Evolutionary conservation across 1,140 invertebrate genomes (phyloP), one percentile per base, ranked within the genome.

Genomic region (Drosophila kurseongensis): DNA sequence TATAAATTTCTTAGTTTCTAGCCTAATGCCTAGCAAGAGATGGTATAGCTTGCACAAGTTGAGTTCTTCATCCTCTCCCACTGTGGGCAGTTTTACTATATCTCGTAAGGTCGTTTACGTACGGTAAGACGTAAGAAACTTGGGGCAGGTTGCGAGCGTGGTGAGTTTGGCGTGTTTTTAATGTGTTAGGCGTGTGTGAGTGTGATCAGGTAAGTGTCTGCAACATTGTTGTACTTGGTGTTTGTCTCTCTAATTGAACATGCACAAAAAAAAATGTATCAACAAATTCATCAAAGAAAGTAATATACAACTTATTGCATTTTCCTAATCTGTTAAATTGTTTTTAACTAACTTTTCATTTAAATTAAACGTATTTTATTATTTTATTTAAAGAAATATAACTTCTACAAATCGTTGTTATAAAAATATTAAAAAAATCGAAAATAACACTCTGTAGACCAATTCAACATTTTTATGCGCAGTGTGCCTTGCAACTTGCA

Each of bases 131-230:
- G 65, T 71, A 71, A 71, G 29, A 12, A 9, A 32, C 60, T 85
- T 85, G 81, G 65, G 81, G 81, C 81, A 85, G 81, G 81, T 85
- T 85, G 67, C n/a, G 75, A 71, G 56, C 52, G 72, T 76, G 72
- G 78, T 80, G 78, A 81, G 55, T 67, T 67, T 61, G 9, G 10
- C 16, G 16, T 32, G 32, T 36, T 58, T 32, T 36, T 13, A 16
- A n/a, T 59, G 42, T 42, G 47, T 44, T 35, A 18, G 29, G 45
- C 58, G 41, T 56, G 35, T 62, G 16, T 63, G 40, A 61, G 68
- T 57, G 80, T 76, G 66, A 65, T 72, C 76, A 76, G 65, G 80
- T 83, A 76, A 83, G 80, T 83, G 75, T 76, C 80, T 84, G 67
- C 80, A 84, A 75, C 79, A 68, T 83, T 80, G 68, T 65, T 74